These are phyloP conservation scores for Dynastes hyllus DNA, from an alignment of 2,888 invertebrate species.

Conservation along the genomic window DNA sequence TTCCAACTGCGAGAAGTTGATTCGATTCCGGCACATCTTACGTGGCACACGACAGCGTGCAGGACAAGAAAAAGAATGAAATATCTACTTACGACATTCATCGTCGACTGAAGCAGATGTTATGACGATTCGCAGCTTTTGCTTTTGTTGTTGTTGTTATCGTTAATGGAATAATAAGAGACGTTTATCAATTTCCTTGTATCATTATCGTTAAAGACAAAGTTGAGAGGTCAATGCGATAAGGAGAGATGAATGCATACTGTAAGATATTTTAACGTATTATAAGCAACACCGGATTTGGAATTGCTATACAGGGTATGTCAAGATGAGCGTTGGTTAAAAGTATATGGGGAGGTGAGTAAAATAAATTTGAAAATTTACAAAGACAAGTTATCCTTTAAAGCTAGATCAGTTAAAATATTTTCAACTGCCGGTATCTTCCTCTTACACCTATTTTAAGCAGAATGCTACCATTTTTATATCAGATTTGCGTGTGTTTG, in stretches of 20 bases:
- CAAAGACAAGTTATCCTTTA: no score
- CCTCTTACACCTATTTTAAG: no score
- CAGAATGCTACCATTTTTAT: no score
- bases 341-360: no score
- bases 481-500: no score
- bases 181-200: constrained; percentile 39
- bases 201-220: constrained; percentile 1
- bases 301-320: no score
- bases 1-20: not conserved
- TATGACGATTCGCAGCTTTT: not conserved
- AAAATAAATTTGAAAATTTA: no score
- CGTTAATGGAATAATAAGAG: constrained; percentile 47
- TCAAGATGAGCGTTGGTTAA: no score
- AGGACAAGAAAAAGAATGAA: not conserved
- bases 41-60: not conserved
- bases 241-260: not conserved
- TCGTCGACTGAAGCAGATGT: constrained; percentile 20
- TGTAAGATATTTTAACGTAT: not conserved
- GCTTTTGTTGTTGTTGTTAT: constrained; percentile 29
- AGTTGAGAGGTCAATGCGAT: constrained; percentile 39
- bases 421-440: no score
- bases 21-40: constrained; percentile 1
- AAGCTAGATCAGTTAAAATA: no score
- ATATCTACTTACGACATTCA: not conserved
- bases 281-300: not conserved